Percentiles rank a stretch among this genome's conserved stretches.
Conservation (phyloP, 2,113 vertebrate genomes). For the Gyps fulvus region DNA sequence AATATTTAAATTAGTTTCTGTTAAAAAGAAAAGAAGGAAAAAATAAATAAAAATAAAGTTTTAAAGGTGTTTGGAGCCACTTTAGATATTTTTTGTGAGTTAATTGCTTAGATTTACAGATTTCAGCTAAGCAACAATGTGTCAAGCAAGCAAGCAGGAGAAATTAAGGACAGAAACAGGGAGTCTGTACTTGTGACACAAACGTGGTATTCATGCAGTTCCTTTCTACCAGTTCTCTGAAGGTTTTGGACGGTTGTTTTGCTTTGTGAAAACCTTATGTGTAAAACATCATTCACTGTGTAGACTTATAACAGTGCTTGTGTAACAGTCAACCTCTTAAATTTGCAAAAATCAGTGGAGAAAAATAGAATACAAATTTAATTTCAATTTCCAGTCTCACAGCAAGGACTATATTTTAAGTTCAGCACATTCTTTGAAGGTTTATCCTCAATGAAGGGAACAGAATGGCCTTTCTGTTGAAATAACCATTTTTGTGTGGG, state of each 20-base stretch:
- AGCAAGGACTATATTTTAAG: neutral
- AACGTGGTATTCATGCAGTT: neutral
- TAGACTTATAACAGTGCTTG: neutral
- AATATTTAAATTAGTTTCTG: neutral
- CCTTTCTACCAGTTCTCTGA: neutral
- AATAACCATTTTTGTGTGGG: neutral
- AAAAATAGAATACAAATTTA: neutral
- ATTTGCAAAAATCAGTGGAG: neutral
- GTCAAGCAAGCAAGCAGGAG: neutral
- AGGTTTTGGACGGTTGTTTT: neutral
- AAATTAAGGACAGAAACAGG: neutral
- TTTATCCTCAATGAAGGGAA: neutral
- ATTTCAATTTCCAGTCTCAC: neutral
- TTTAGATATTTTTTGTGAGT: neutral
- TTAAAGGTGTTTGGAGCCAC: neutral
- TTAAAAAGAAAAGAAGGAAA: neutral
- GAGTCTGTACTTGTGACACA: neutral
- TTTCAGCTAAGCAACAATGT: neutral
- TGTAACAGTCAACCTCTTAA: neutral
- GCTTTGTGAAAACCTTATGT: neutral
- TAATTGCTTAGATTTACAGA: neutral
- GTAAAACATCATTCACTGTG: neutral
- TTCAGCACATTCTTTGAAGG: neutral
- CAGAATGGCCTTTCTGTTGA: neutral
- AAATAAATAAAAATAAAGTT: neutral